These are phyloP conservation scores for Harpagoxenus sublaevis DNA, from an alignment of 2,888 invertebrate genomes.

Conservation along the genomic window DNA sequence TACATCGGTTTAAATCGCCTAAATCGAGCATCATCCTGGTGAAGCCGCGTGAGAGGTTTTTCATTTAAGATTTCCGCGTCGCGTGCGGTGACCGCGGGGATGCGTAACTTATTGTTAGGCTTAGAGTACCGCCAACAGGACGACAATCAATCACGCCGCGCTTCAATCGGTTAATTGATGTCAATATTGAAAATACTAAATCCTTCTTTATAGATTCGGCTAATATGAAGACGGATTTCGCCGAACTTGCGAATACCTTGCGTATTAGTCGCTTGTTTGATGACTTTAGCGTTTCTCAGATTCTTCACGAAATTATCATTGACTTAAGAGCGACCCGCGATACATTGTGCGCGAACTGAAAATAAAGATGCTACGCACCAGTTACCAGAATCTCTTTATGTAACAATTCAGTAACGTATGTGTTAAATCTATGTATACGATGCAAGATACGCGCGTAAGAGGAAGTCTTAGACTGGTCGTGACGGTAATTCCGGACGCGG, in stretches of 20 bases:
- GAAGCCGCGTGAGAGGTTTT: background rate
- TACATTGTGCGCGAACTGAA: background rate
- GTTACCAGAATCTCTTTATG: background rate
- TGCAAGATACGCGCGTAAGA: background rate
- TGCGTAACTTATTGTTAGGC: background rate
- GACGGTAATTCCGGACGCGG: conserved; percentile 69
- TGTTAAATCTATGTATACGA: conserved; percentile 19
- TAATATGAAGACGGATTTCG: background rate
- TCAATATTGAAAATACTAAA: conserved; percentile 10
- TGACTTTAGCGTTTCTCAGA: background rate
- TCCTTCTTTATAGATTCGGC: background rate
- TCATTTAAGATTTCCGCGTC: background rate
- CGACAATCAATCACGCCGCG: conserved; percentile 17
- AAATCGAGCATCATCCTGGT: background rate
- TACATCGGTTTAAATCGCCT: conserved; percentile 26
- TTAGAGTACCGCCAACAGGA: background rate
- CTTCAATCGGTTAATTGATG: conserved; percentile 27
- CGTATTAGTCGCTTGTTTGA: background rate
- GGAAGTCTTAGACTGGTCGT: conserved; percentile 50
- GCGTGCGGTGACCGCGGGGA: background rate
- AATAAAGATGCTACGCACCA: background rate
- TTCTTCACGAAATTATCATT: background rate
- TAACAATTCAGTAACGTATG: background rate
- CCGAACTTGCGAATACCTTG: background rate
- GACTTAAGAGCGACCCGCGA: background rate